phyloP scores from a whole-genome alignment of 2,888 invertebrate species.

The Osmoderma eremita region DNA sequence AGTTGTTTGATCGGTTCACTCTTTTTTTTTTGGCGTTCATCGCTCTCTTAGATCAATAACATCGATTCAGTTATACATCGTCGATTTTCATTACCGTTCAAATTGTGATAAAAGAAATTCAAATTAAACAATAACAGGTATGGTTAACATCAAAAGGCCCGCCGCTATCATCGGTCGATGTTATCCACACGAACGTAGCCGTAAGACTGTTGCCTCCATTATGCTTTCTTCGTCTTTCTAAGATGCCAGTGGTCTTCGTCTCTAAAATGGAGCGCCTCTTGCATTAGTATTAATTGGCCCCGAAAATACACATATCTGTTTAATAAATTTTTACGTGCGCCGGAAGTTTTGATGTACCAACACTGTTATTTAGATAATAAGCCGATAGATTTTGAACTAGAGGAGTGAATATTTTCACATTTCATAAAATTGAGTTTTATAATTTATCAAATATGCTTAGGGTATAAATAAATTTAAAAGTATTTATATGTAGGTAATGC shows the following conservation, averaged over 20 bases:
- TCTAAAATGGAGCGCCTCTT: slow-evolving; percentile 14
- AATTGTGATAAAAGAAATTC: slow-evolving; percentile 38
- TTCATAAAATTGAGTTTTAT: slow-evolving; percentile 5
- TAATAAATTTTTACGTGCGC: slow-evolving; percentile 28
- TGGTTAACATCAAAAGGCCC: slow-evolving; percentile 35
- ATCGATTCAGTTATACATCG: slow-evolving; percentile 27
- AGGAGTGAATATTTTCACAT: background rate
- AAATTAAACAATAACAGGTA: slow-evolving; percentile 38
- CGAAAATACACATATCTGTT: slow-evolving; percentile 26
- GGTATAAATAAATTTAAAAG: background rate
- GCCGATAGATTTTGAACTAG: slow-evolving; percentile 13
- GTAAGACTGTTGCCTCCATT: background rate
- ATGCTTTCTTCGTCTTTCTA: background rate
- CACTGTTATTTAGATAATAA: slow-evolving; percentile 34
- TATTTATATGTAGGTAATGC: background rate
- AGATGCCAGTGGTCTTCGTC: background rate
- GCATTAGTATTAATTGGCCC: slow-evolving; percentile 27
- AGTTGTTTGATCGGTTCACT: slow-evolving; percentile 26
- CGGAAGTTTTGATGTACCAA: slow-evolving; percentile 32
- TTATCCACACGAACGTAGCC: slow-evolving; percentile 10
- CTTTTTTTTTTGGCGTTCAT: slow-evolving; percentile 22
- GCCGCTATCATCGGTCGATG: slow-evolving; percentile 17
- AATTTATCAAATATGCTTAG: background rate
- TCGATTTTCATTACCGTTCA: slow-evolving; percentile 32
- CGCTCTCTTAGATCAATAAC: slow-evolving; percentile 27